Conservation (phyloP, 2,888 invertebrate genomes). For the Drosophila mercatorum region DNA sequence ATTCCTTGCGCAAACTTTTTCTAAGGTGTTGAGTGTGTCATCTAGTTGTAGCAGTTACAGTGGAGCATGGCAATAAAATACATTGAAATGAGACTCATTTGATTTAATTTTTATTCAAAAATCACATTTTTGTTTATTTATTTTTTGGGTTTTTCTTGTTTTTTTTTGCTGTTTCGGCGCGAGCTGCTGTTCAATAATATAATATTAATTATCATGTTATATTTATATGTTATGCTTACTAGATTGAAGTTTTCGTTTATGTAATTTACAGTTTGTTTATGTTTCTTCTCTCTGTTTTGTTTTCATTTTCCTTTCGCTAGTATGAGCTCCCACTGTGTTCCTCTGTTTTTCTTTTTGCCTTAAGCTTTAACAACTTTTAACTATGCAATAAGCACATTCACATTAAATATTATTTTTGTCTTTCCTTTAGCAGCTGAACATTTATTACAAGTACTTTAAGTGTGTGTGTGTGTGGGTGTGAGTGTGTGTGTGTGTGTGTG, state of each 20-base stretch:
- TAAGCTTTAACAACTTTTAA: slow-evolving; percentile 74
- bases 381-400: slow-evolving; percentile 67
- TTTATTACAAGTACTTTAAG: slow-evolving; percentile 33
- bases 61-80: slow-evolving; percentile 25
- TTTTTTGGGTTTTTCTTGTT: slow-evolving; percentile 11
- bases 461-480: slow-evolving; percentile 23
- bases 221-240: slow-evolving; percentile 51
- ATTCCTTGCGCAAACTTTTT: slow-evolving; percentile 65
- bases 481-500: slow-evolving; percentile 20
- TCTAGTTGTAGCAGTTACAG: slow-evolving; percentile 19
- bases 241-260: slow-evolving; percentile 56
- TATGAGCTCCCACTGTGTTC: not conserved
- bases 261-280: slow-evolving; percentile 68
- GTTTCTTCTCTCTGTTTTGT: slow-evolving; percentile 25
- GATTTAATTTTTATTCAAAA: slow-evolving; percentile 79
- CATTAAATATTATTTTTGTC: slow-evolving; percentile 25
- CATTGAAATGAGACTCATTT: slow-evolving; percentile 39
- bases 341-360: slow-evolving; percentile 37
- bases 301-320: not conserved
- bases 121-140: slow-evolving; percentile 68
- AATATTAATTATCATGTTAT: slow-evolving; percentile 38
- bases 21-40: slow-evolving; percentile 44
- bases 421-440: slow-evolving; percentile 54
- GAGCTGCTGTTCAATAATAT: slow-evolving; percentile 59
- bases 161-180: slow-evolving; percentile 46